Evolutionary conservation across 2,113 vertebrate species (phyloP), one percentile per base, ranked within the genome.

Genomic region (Leptobrachium ailaonicum): DNA sequence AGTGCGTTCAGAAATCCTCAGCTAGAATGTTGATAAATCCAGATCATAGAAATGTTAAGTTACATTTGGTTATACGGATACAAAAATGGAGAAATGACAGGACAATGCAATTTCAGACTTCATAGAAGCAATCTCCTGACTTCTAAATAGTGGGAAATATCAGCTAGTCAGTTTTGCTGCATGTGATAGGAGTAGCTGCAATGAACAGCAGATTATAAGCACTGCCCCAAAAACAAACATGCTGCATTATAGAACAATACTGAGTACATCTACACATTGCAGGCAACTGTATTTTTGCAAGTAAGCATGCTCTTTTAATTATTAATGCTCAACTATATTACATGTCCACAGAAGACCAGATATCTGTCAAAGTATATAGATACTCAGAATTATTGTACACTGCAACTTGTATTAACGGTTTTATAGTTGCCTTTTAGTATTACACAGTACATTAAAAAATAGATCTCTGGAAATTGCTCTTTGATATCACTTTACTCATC

Each of bases 211-310:
- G 56, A 4, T 7, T 60, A 60, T 4, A 12, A 7, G 2, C 56
- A 60, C 10, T 64, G 32, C 62, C 62, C 62, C 4, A 6, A 64
- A 64, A 64, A 64, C 32, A 64, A 64, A 64, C 62, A 40, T 64
- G 32, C 62, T 64, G 62, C 62, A 64, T 60, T 60, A 60, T 60
- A 60, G 3, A n/a, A n/a, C 56, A 60, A 60, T 60, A 60, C 56
- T 60, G 56, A 64, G 62, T 5, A 64, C 6, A 64, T 64, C 62
- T 40, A 64, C 62, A 64, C 62, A 64, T 20, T 40, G 14, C 62
- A 64, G 62, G 32, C 62, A 60, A 3, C 56, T 60, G 56, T 64
- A 2, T 5, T 5, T 32, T 32, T 64, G 62, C 3, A 8, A 64
- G 62, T 32, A 64, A 64, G 62, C 62, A 40, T 64, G 4, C 62